Base-by-base conservation (phyloP, 92 coral and sea anemone genomes). In the Plumapathes pennacea region DNA sequence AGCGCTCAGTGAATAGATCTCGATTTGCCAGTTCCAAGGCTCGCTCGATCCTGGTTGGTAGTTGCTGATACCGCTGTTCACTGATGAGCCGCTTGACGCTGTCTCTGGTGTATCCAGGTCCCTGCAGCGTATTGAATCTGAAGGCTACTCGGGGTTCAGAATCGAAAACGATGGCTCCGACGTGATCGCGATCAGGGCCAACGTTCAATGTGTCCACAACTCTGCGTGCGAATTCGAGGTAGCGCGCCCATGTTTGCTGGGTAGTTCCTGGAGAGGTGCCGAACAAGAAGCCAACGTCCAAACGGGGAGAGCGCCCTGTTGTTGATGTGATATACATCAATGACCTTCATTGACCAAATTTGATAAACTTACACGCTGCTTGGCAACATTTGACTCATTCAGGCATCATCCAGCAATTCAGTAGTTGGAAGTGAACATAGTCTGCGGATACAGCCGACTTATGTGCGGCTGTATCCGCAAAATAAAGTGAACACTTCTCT, bases 231-330 rank as follows among this genome's bases (percentile, higher is more conserved):
- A 65, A 81, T 31, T 43, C 46, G 30, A 74, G 70, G 66, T 66
- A 81, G 32, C 59, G 51, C n/a, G 24, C 67, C 88, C 88, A 81
- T 28, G 81, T 69, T 38, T 69, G 63, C 0, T 63, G 62, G 22
- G 83, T 77, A 9, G 88, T 65, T 21, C 49, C 58, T 5, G 60
- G 54, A 7, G 88, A 60, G 4, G 82, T 57, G 12, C 88, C 88
- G 51, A 81, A 25, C 31, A 81, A 60, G 43, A 81, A 81, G 10
- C 77, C 88, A 15, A 81, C 72, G 38, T 81, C 88, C 37, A 83
- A 72, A 10, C 77, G 70, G 27, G 81, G 76, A 57, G 50, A 38
- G 10, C 69, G 65, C 19, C 60, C 86, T 80, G 40, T 5, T 29
- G 3, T 15, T 6, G 3, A 6, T 11, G 21, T 12, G 44, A 7